A percentile compares a stretch with the other conserved stretches of the same genome.
Evolutionary conservation across 2,797 vertebrate genomes (phyloP).

Genomic region (Phalanger gymnotis): DNA sequence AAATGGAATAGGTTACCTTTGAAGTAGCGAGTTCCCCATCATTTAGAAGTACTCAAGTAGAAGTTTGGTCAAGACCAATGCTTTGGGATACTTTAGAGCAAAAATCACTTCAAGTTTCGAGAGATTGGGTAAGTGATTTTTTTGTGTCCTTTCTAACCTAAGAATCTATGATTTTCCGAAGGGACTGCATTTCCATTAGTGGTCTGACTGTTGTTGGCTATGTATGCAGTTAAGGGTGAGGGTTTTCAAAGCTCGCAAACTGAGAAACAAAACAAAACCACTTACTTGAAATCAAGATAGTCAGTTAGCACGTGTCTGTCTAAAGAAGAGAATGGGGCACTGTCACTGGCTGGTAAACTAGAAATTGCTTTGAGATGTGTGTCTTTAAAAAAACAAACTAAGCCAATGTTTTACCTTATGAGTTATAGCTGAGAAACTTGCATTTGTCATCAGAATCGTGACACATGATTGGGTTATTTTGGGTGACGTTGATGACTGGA

Average conservation of each 20-base stretch:
- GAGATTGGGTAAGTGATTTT: background rate
- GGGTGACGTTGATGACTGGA: conserved; percentile 80
- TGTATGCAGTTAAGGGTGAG: background rate
- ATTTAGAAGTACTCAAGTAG: background rate
- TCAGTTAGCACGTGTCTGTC: conserved; percentile 84
- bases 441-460: conserved; percentile 85
- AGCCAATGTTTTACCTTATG: background rate
- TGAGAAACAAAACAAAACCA: conserved; percentile 45
- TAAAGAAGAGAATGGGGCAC: conserved; percentile 58
- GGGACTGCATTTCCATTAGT: background rate
- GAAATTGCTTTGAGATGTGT: conserved; percentile 4
- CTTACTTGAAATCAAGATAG: conserved; percentile 86
- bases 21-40: background rate
- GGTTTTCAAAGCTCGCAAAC: conserved; percentile 6
- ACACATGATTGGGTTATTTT: conserved; percentile 82
- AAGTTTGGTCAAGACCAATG: background rate
- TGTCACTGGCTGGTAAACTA: conserved; percentile 44
- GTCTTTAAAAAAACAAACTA: background rate
- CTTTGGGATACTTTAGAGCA: background rate
- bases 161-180: background rate
- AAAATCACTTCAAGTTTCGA: background rate
- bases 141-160: background rate
- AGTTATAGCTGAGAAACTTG: conserved; percentile 73
- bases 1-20: background rate
- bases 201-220: background rate